Conservation (phyloP, 2,797 vertebrate genomes). For the Thalassophryne amazonica region DNA sequence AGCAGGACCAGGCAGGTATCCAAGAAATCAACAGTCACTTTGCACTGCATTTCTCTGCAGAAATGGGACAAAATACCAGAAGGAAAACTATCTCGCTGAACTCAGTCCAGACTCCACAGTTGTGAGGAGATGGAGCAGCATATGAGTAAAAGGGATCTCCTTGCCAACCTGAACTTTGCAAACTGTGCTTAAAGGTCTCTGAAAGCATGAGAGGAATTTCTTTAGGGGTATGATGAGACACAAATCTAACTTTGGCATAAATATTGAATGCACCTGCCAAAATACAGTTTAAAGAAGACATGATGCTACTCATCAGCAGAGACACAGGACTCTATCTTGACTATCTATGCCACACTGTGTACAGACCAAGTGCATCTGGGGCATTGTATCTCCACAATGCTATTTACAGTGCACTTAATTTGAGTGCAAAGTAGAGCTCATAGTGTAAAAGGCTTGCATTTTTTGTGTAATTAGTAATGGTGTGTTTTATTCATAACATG, state of each 20-base stretch:
- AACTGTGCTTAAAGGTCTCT: constrained; percentile 5
- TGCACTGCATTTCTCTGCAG: constrained; percentile 4
- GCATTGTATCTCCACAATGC: too few relatives aligned
- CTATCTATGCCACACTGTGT: too few relatives aligned
- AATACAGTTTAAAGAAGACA: too few relatives aligned
- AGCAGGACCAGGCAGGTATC: background rate
- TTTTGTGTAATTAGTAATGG: too few relatives aligned
- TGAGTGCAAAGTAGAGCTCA: too few relatives aligned
- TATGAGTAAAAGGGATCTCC: constrained; percentile 13
- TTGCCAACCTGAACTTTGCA: constrained; percentile 4
- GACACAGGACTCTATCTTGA: too few relatives aligned
- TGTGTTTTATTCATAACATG: too few relatives aligned
- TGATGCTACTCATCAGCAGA: background rate
- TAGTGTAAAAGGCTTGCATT: too few relatives aligned
- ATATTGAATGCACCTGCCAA: background rate
- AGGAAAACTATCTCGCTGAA: constrained; percentile 5
- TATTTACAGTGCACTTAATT: too few relatives aligned
- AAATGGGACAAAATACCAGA: background rate
- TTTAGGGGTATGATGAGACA: constrained; percentile 12
- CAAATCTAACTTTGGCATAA: constrained; percentile 2
- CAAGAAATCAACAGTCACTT: constrained; percentile 5
- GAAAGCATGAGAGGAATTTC: constrained; percentile 13
- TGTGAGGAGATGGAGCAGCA: constrained; percentile 1
- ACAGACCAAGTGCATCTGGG: too few relatives aligned
- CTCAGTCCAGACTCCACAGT: constrained; percentile 5